Evolutionary conservation across 2,113 vertebrate genomes (phyloP).

Genomic region (Orycteropus afer): DNA sequence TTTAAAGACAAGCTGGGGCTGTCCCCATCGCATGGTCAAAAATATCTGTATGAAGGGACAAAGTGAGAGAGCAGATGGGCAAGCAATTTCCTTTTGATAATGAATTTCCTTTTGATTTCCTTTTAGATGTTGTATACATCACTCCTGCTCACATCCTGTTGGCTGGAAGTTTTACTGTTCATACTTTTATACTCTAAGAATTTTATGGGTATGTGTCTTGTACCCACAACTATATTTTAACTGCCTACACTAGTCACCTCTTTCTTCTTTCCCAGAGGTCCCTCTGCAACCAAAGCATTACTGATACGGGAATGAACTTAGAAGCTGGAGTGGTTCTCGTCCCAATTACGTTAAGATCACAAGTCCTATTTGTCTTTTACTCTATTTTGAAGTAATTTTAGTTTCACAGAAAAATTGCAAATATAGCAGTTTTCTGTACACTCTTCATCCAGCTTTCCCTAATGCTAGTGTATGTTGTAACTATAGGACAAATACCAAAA

Average conservation of each 20-base stretch:
- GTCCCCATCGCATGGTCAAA: not conserved
- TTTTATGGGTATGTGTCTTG: not conserved
- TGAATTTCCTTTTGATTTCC: not conserved
- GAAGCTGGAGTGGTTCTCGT: not conserved
- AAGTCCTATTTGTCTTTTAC: not conserved
- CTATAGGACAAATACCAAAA: not conserved
- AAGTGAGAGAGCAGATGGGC: not conserved
- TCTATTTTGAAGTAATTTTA: slow-evolving; percentile 36
- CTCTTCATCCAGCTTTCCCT: not conserved
- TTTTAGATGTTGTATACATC: not conserved
- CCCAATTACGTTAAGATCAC: not conserved
- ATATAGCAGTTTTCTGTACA: not conserved
- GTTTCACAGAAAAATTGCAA: not conserved
- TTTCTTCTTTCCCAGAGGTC: not conserved
- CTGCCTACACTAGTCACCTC: not conserved
- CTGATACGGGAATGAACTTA: not conserved
- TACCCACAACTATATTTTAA: not conserved
- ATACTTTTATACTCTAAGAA: not conserved
- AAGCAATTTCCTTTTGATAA: not conserved
- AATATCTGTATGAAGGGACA: not conserved
- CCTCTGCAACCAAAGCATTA: not conserved
- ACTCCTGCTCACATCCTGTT: not conserved
- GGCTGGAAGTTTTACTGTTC: not conserved
- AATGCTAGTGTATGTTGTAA: not conserved
- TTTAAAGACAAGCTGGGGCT: not conserved